phyloP scores from a whole-genome alignment of 2,797 vertebrate genomes.

The Mycteria americana region DNA sequence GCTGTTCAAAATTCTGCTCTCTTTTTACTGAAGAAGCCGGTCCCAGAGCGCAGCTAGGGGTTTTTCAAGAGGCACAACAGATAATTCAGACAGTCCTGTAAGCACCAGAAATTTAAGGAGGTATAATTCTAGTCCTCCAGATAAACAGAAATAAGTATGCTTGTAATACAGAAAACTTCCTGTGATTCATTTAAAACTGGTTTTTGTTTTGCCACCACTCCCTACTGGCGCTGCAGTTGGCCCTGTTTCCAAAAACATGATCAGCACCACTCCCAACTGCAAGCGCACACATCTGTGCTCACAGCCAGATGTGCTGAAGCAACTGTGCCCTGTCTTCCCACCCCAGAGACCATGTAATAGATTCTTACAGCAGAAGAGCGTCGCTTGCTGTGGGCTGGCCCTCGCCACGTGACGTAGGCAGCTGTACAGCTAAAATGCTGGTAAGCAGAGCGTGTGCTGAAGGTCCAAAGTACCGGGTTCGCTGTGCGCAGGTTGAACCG shows the following conservation, averaged over 20 bases:
- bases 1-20: not conserved
- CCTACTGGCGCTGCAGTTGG: not conserved
- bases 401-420: fast-evolving
- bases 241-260: not conserved
- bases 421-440: not conserved
- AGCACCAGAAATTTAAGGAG: not conserved
- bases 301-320: not conserved
- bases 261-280: not conserved
- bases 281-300: not conserved
- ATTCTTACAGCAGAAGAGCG: not conserved
- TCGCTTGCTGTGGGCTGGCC: not conserved
- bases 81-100: not conserved
- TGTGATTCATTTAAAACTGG: not conserved
- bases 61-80: not conserved
- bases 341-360: fast-evolving
- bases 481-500: fast-evolving
- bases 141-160: not conserved
- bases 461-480: not conserved
- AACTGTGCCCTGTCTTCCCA: not conserved
- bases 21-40: not conserved
- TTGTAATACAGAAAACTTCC: not conserved
- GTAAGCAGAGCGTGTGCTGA: fast-evolving
- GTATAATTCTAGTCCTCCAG: not conserved
- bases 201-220: not conserved
- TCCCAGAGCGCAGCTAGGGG: not conserved